phyloP scores from a whole-genome alignment of 2,113 vertebrate genomes.

The Anarhynchus alexandrinus region DNA sequence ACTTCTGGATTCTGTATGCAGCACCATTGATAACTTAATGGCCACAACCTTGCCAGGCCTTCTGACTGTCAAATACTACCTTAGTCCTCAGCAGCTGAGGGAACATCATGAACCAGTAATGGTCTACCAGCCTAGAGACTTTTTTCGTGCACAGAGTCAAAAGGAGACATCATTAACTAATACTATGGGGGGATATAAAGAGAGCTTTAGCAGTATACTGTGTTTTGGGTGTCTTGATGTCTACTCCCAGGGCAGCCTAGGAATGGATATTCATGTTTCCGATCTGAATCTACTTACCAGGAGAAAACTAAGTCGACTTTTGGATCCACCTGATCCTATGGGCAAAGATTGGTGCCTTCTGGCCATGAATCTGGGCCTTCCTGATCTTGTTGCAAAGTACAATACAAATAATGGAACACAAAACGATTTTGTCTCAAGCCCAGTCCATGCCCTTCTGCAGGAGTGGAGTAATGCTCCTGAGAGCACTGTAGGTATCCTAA shows the following conservation, averaged over 20 bases:
- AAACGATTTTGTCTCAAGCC: conserved; percentile 81
- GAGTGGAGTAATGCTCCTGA: conserved; percentile 87
- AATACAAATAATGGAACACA: conserved; percentile 78
- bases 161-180: conserved; percentile 90
- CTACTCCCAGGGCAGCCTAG: conserved; percentile 88
- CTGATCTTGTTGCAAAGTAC: conserved; percentile 91
- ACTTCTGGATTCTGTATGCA: conserved; percentile 91
- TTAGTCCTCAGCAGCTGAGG: conserved; percentile 95
- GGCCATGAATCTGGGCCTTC: conserved; percentile 96
- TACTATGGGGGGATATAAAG: conserved; percentile 95
- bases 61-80: conserved; percentile 90
- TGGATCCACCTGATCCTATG: conserved; percentile 94
- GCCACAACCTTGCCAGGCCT: conserved; percentile 90
- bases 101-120: conserved; percentile 94
- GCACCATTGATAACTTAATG: conserved; percentile 91
- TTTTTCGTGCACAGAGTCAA: conserved; percentile 88
- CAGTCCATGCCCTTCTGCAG: conserved; percentile 85
- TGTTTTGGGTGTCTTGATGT: conserved; percentile 91
- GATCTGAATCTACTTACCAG: conserved; percentile 88
- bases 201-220: conserved; percentile 94
- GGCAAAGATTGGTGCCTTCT: conserved; percentile 99
- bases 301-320: conserved; percentile 90
- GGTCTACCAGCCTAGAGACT: conserved; percentile 98
- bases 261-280: conserved; percentile 85
- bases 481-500: conserved; percentile 89